Base-by-base conservation (phyloP, 2,797 vertebrate genomes). In the Rhynchonycteris naso region DNA sequence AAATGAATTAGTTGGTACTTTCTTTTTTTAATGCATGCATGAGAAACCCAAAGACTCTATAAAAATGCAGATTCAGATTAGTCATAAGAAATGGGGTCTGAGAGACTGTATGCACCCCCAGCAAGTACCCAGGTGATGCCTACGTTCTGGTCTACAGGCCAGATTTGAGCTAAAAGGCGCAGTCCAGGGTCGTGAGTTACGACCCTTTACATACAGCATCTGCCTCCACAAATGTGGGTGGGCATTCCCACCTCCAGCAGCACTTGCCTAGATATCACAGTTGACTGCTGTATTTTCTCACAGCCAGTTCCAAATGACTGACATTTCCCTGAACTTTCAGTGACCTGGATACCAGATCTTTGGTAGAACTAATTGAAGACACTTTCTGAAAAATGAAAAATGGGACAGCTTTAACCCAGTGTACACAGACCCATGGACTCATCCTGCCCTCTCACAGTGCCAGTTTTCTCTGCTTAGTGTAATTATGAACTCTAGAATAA, bases 281-380 rank as follows among this genome's bases (percentile, higher is more conserved):
- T 7, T 76, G 54, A 80, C 18, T 58, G 26, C 19, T 81, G 26
- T 80, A 69, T 94, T 95, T 95, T 76, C 84, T 65, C 30, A 22
- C 56, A 84, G 63, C 66, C 88, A 47, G 5, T 56, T 78, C 65
- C 83, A 91, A 95, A 90, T 58, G 56, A 71, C 13, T 76, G 56
- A 95, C 33, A 58, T 74, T 89, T 89, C 75, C 22, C 66, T 96
- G 95, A 94, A 89, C 95, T 95, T 84, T 68, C 69, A 38, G 43
- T 94, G 94, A 96, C 86, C 96, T 35, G 26, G n/a, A 72, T 76
- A 82, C 69, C 93, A 94, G 93, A 91, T 52, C 75, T 83, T 87
- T 50, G 3, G 7, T 74, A 26, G 21, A 91, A 35, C 83, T 93
- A 76, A 95, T 1, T 35, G 58, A 94, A 92, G 61, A 91, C n/a